phyloP scores from a whole-genome alignment of 2,888 invertebrate species.

The Phytoseiulus persimilis region DNA sequence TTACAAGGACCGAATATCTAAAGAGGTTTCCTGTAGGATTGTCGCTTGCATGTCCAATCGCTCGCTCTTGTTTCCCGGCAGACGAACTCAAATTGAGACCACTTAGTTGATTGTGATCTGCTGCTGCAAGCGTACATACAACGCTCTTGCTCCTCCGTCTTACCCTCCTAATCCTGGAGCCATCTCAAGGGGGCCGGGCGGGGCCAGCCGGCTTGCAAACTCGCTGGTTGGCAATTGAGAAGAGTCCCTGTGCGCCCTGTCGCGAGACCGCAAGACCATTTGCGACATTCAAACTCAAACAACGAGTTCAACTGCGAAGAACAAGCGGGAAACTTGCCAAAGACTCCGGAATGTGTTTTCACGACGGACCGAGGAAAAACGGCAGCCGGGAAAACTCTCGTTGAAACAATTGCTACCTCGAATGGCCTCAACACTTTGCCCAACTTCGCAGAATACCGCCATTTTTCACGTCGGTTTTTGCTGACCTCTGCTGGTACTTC shows the following conservation, averaged over 20 bases:
- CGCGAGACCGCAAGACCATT: background rate
- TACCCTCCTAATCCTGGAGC: background rate
- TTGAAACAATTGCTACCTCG: background rate
- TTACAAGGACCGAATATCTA: background rate
- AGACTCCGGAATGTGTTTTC: background rate
- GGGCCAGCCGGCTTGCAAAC: background rate
- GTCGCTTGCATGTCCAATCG: background rate
- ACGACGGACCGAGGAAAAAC: background rate
- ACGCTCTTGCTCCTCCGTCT: background rate
- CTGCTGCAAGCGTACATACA: background rate
- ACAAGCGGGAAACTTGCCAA: background rate
- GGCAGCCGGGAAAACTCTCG: background rate
- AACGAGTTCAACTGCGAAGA: background rate
- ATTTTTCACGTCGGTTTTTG: background rate
- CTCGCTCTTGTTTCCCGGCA: background rate
- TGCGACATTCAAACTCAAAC: slow-evolving; percentile 5
- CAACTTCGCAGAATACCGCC: background rate
- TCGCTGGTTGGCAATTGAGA: background rate
- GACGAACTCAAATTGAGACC: slow-evolving; percentile 5
- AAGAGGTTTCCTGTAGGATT: background rate
- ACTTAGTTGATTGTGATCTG: slow-evolving; percentile 5
- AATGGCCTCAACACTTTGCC: background rate
- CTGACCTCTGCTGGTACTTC: background rate
- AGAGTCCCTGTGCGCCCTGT: background rate
- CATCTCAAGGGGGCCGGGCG: background rate